phyloP scores from a whole-genome alignment of 2,113 vertebrate genomes.

The Poeciliopsis prolifica region DNA sequence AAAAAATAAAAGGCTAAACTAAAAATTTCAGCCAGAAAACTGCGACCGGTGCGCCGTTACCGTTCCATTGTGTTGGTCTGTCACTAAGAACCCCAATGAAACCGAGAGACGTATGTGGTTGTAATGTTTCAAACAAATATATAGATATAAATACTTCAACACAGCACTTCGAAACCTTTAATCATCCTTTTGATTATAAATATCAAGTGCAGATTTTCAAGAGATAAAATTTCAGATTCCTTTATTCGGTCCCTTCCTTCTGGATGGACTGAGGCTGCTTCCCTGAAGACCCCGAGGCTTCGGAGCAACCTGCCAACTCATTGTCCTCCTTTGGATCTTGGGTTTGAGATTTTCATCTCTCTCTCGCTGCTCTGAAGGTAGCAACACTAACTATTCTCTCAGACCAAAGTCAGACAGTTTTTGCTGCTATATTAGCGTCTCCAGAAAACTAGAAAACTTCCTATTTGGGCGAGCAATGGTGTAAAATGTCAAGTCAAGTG shows the following conservation, averaged over 20 bases:
- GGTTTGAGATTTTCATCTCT: constrained; percentile 17
- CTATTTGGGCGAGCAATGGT: constrained; percentile 8
- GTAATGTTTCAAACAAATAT: not conserved
- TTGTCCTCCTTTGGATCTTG: constrained; percentile 57
- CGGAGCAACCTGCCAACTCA: constrained; percentile 65
- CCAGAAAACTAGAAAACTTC: constrained; percentile 14
- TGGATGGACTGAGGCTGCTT: constrained; percentile 24
- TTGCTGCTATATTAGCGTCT: not conserved
- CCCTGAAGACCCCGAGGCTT: constrained; percentile 39
- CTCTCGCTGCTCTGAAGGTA: not conserved
- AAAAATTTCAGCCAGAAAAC: too few relatives aligned
- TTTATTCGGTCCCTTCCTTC: constrained; percentile 29
- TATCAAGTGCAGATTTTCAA: not conserved
- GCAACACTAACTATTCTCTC: not conserved
- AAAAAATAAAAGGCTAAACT: too few relatives aligned
- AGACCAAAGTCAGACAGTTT: not conserved
- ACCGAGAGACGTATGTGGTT: not conserved
- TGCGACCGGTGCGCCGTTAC: too few relatives aligned
- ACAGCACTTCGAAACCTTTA: not conserved
- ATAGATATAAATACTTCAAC: not conserved
- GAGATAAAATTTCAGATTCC: not conserved
- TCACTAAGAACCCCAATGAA: not conserved
- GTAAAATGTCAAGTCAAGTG: constrained; percentile 11
- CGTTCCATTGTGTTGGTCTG: not conserved
- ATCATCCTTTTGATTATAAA: not conserved